These are phyloP conservation scores for Campopleginae sp. DNA, from an alignment of 2,888 invertebrate genomes.

Conservation along the genomic window DNA sequence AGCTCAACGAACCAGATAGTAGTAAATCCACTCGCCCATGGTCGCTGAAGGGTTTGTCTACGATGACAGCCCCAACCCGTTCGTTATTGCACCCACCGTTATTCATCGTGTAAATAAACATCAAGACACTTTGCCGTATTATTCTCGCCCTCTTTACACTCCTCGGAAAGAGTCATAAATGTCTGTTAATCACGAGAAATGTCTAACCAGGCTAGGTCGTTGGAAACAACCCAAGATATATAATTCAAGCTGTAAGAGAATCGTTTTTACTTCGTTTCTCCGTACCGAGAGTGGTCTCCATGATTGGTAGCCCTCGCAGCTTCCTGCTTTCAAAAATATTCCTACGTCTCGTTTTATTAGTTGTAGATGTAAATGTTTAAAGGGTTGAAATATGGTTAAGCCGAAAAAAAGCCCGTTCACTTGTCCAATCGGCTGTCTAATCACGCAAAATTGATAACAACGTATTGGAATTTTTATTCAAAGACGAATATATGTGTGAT, in stretches of 20 bases:
- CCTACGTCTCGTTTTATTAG: slow-evolving; percentile 8
- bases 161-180: slow-evolving; percentile 52
- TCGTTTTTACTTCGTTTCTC: slow-evolving; percentile 55
- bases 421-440: slow-evolving; percentile 1
- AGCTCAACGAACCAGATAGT: background rate
- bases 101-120: slow-evolving; percentile 47
- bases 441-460: slow-evolving; percentile 35
- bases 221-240: slow-evolving; percentile 19
- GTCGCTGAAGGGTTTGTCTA: background rate
- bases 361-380: background rate
- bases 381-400: slow-evolving; percentile 19
- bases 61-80: slow-evolving; percentile 28
- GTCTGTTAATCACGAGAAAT: slow-evolving; percentile 61
- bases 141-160: slow-evolving; percentile 23
- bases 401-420: slow-evolving; percentile 48
- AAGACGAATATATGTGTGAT: slow-evolving; percentile 30
- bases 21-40: background rate
- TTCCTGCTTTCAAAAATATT: slow-evolving; percentile 40
- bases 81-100: slow-evolving; percentile 51
- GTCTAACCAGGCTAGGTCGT: slow-evolving; percentile 59
- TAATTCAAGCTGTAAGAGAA: slow-evolving; percentile 19
- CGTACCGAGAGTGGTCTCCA: background rate
- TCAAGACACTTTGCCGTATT: slow-evolving; percentile 35
- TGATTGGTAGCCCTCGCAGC: slow-evolving; percentile 21
- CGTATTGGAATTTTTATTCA: slow-evolving; percentile 36